phyloP scores from a whole-genome alignment of 2,888 invertebrate species.

The Cepaea hortensis region DNA sequence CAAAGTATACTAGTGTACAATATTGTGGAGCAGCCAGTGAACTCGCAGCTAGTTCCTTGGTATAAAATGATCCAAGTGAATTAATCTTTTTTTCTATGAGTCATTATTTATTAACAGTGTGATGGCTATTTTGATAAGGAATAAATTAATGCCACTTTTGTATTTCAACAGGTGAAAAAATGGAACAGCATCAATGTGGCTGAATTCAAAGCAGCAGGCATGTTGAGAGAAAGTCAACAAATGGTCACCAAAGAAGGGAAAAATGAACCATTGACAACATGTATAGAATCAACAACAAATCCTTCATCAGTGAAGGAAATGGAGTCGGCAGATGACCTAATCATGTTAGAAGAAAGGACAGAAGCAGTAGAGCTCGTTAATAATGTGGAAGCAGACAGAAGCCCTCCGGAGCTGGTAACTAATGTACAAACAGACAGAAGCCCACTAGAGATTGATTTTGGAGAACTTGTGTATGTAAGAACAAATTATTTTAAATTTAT shows the following conservation, averaged over 20 bases:
- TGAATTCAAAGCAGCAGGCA: background rate
- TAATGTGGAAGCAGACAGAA: background rate
- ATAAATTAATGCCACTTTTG: background rate
- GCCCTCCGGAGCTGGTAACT: too few relatives aligned
- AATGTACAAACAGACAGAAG: background rate
- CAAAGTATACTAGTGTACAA: too few relatives aligned
- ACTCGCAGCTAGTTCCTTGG: too few relatives aligned
- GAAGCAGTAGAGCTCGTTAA: background rate
- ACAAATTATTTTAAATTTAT: background rate
- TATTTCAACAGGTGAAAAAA: conserved; percentile 53
- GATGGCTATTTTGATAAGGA: background rate
- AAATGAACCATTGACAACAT: background rate
- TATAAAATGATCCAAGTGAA: too few relatives aligned
- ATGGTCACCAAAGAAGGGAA: conserved; percentile 11
- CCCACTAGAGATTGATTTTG: conserved; percentile 31
- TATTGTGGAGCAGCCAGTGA: too few relatives aligned
- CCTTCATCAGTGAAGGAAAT: background rate
- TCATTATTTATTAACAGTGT: background rate
- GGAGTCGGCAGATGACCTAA: background rate
- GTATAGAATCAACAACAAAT: too few relatives aligned
- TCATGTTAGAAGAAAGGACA: background rate
- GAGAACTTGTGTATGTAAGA: conserved; percentile 45
- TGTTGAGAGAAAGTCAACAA: background rate
- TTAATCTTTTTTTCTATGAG: too few relatives aligned
- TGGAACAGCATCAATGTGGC: conserved; percentile 53